Conservation (phyloP, 2,888 invertebrate genomes). For the Odontocerum albicorne region DNA sequence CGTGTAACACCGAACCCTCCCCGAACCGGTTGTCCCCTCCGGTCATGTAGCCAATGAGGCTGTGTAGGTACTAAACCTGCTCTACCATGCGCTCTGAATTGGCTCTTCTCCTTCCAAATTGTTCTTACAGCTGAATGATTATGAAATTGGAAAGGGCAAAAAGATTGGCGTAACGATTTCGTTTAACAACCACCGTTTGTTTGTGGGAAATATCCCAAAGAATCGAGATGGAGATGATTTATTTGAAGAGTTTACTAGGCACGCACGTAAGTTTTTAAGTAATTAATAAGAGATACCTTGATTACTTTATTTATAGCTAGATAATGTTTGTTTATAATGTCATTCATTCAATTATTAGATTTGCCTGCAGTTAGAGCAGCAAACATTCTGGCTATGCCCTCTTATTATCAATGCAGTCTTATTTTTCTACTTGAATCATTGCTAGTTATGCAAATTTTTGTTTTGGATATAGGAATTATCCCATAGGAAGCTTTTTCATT, state of each 20-base stretch:
- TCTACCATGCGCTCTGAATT: constrained; percentile 53
- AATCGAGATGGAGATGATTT: constrained; percentile 99
- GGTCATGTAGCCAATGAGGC: constrained; percentile 45
- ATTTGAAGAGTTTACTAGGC: constrained; percentile 98
- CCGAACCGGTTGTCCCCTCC: constrained; percentile 43
- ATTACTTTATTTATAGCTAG: constrained; percentile 24
- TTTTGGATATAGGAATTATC: too few relatives aligned
- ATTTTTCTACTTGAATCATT: constrained; percentile 7
- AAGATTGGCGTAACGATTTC: constrained; percentile 99
- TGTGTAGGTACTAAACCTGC: constrained; percentile 45
- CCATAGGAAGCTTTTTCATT: too few relatives aligned
- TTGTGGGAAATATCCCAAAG: constrained; percentile 99
- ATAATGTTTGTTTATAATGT: constrained; percentile 14
- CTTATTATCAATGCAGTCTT: constrained; percentile 3
- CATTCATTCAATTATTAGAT: constrained; percentile 16
- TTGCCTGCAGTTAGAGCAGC: constrained; percentile 12
- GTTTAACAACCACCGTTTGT: constrained; percentile 99
- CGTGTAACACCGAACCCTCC: constrained; percentile 13
- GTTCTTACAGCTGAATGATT: constrained; percentile 99
- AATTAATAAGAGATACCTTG: constrained; percentile 58
- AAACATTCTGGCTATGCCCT: constrained; percentile 18
- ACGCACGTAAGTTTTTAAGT: constrained; percentile 94
- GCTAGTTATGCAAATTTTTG: too few relatives aligned
- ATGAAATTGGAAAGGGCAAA: constrained; percentile 99
- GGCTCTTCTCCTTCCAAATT: constrained; percentile 79